Conservation (phyloP, 2,113 vertebrate genomes). For the Aythya baeri region DNA sequence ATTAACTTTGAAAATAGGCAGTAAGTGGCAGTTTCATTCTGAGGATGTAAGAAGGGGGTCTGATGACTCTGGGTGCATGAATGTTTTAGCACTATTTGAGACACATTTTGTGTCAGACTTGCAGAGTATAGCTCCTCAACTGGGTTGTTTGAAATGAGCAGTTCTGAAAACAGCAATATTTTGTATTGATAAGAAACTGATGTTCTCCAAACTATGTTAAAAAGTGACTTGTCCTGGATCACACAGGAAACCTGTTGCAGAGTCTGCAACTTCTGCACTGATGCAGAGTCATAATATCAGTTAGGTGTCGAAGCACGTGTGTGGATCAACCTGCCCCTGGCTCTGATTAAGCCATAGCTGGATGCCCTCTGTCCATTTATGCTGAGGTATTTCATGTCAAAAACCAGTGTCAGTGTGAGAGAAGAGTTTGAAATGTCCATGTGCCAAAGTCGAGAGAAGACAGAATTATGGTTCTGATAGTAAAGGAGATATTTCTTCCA, state of each 20-base stretch:
- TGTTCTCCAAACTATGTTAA: not conserved
- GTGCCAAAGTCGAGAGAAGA: not conserved
- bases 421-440: not conserved
- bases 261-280: not conserved
- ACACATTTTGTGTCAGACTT: not conserved
- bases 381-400: not conserved
- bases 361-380: not conserved
- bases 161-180: not conserved
- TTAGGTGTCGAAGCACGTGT: not conserved
- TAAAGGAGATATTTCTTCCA: not conserved
- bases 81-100: not conserved
- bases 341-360: not conserved
- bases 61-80: not conserved
- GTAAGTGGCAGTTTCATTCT: not conserved
- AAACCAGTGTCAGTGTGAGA: not conserved
- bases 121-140: not conserved
- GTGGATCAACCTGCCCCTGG: not conserved
- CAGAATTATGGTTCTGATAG: not conserved
- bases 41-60: not conserved
- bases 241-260: not conserved
- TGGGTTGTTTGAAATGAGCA: not conserved
- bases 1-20: slow-evolving; percentile 8
- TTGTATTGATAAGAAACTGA: not conserved
- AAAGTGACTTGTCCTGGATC: not conserved
- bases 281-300: not conserved